Conservation (phyloP, 2,113 vertebrate genomes). For the Panurus biarmicus region DNA sequence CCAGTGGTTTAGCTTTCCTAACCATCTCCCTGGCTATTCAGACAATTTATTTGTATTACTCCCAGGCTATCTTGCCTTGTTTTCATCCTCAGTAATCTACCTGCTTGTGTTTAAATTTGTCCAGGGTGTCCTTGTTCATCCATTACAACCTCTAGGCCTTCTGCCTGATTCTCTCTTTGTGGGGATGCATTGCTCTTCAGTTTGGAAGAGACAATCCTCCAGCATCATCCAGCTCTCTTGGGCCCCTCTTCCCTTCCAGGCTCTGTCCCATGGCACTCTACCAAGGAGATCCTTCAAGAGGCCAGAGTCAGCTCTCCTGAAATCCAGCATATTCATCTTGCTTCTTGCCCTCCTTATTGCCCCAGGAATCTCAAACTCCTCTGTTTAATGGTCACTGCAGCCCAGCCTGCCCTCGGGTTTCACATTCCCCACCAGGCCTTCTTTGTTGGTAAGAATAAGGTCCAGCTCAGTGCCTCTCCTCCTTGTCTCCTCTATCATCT, state of each 20-base stretch:
- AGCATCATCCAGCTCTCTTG: too few relatives aligned
- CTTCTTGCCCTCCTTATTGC: neutral
- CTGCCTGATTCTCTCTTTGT: neutral
- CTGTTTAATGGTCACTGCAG: rapidly evolving
- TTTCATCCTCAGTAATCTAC: neutral
- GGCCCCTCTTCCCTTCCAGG: neutral
- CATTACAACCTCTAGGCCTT: neutral
- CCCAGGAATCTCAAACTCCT: neutral
- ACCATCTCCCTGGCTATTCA: neutral
- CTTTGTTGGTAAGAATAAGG: neutral
- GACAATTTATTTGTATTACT: neutral
- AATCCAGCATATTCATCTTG: neutral
- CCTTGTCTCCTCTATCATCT: neutral
- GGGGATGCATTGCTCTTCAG: too few relatives aligned
- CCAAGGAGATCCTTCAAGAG: neutral
- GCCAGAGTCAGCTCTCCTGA: neutral
- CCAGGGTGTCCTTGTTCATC: neutral
- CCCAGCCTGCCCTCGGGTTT: neutral
- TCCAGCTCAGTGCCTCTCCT: neutral
- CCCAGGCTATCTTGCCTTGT: neutral
- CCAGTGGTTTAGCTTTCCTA: neutral
- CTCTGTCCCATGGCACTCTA: neutral
- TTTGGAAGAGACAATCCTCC: neutral
- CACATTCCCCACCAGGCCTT: neutral
- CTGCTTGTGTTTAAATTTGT: neutral